Evolutionary conservation across 2,113 vertebrate genomes (phyloP), one percentile per base, ranked within the genome.

Genomic region (Shinisaurus crocodilurus): DNA sequence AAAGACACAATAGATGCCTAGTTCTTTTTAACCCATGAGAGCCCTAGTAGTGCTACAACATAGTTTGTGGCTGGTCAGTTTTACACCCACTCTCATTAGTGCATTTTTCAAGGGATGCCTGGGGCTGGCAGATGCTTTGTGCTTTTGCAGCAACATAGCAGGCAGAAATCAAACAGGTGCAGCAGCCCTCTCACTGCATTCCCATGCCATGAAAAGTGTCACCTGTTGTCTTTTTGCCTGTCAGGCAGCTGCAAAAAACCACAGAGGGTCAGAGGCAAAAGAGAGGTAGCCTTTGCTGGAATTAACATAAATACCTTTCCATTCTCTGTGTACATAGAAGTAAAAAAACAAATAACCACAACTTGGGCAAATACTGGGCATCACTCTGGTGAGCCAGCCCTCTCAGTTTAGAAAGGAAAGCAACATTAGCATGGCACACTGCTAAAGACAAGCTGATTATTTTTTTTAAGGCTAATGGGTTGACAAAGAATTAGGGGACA

Each of bases 401-500:
- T 40, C 57, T 63, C 54, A 18, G 43, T 50, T 45, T 43, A 45
- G 6, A 0, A 29, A 27, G 5, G 13, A 29, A 27, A 84, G 60
- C 60, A 65, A 43, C 20, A 45, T n/a, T 1, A 54, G 50, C 54
- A 9, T 63, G 85, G 70, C n/a, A 75, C 50, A 37, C 82, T n/a
- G 54, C 70, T 77, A 69, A 43, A 72, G 63, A 34, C 60, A 80
- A 77, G 18, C 34, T 32, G 37, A 13, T 60, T 63, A 63, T 32
- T 37, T 75, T 48, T 50, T 37, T 32, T 43, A 63, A 37, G 85
- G 27, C 48, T 60, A 90, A 69, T 86, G 92, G 91, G 90, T 87
- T 92, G 90, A 94, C 67, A 32, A 80, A 72, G 76, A 86, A 74
- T 80, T 86, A 86, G 54, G 50, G 74, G 12, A 2, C 82, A 65